A percentile compares a stretch with the other conserved stretches of the same genome.
Evolutionary conservation across 2,797 vertebrate species (phyloP).

Genomic region (Galagoides demidoff): DNA sequence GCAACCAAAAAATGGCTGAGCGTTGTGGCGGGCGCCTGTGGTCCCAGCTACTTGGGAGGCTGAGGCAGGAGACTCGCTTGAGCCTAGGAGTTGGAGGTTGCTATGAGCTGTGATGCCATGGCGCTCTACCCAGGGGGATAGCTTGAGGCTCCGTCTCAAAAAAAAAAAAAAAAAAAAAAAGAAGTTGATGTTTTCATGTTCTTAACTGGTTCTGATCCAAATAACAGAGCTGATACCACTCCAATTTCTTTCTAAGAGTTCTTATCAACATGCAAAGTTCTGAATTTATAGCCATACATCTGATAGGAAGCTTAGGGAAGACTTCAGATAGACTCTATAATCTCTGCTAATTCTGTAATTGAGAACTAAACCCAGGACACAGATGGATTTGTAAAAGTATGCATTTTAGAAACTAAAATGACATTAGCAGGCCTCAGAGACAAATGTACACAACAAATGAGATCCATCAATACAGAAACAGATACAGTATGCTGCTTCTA

Average conservation of each 20-base stretch:
- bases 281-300: conserved; percentile 50
- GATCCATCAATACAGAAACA: not conserved
- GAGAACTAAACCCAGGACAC: conserved; percentile 87
- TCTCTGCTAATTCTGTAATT: conserved; percentile 88
- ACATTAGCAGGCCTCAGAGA: conserved; percentile 84
- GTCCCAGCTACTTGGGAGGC: no score
- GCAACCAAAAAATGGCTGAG: no score
- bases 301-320: conserved; percentile 61
- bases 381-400: conserved; percentile 88
- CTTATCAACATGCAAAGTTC: conserved; percentile 28
- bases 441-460: conserved; percentile 26
- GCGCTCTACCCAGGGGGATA: no score
- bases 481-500: not conserved
- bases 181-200: not conserved
- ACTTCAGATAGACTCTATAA: conserved; percentile 65
- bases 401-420: conserved; percentile 86
- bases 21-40: no score
- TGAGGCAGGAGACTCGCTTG: no score
- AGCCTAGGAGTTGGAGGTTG: no score
- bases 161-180: no score
- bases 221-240: not conserved
- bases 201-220: conserved; percentile 16
- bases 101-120: no score
- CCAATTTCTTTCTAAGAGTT: not conserved
- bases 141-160: no score